phyloP scores from a whole-genome alignment of 2,888 invertebrate genomes.

The Steromphala cineraria region DNA sequence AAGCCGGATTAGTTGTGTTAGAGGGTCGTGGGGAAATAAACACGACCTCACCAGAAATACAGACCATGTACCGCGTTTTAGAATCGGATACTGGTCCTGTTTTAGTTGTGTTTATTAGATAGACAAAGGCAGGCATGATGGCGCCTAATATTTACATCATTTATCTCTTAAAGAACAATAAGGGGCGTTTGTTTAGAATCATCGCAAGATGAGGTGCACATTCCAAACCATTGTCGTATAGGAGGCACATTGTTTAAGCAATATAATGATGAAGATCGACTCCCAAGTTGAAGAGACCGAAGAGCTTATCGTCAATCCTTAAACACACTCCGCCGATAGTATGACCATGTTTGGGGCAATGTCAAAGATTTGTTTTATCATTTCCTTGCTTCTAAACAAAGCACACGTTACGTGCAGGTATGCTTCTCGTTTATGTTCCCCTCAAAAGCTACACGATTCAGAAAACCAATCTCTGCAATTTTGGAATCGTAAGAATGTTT shows the following conservation, averaged over 20 bases:
- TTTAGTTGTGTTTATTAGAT: neutral
- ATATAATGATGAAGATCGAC: too few species aligned
- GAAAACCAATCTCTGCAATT: too few species aligned
- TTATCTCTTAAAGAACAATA: neutral
- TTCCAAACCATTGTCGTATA: neutral
- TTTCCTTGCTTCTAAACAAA: too few species aligned
- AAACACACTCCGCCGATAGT: too few species aligned
- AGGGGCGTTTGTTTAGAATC: neutral
- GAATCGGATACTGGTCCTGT: neutral
- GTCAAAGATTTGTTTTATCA: too few species aligned
- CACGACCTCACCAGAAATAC: neutral
- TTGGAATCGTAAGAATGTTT: too few species aligned
- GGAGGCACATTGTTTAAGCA: neutral
- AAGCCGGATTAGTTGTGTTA: conserved; percentile 17
- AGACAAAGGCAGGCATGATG: neutral
- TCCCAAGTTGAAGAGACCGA: too few species aligned
- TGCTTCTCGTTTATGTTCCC: too few species aligned
- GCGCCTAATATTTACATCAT: conserved; percentile 2
- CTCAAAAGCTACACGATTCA: too few species aligned
- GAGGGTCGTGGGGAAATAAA: conserved; percentile 17
- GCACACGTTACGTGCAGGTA: too few species aligned
- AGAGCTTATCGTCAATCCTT: too few species aligned
- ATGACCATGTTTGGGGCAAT: too few species aligned
- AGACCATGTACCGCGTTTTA: neutral
- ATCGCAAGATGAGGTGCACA: neutral